These are phyloP conservation scores for Metopia argyrocephala DNA, from an alignment of 2,888 invertebrate genomes.

Conservation along the genomic window DNA sequence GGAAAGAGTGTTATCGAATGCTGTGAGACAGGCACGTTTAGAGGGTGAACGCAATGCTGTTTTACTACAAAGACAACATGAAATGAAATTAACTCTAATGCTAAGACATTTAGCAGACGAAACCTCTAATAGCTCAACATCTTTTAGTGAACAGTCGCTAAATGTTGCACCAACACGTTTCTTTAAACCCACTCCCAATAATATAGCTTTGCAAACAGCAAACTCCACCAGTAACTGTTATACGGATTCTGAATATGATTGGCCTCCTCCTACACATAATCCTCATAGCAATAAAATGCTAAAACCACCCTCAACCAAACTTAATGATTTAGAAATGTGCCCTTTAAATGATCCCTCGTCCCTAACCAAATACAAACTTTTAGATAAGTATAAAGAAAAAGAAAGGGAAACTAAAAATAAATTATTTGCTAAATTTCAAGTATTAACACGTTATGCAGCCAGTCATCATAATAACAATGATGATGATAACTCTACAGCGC, in stretches of 20 bases:
- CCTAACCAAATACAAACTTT: conserved; percentile 73
- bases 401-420: conserved; percentile 79
- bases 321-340: conserved; percentile 73
- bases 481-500: conserved; percentile 53
- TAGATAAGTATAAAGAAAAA: conserved; percentile 78
- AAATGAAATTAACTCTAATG: conserved; percentile 83
- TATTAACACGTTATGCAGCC: conserved; percentile 78
- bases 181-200: conserved; percentile 55
- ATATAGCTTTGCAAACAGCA: conserved; percentile 60
- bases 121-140: conserved; percentile 77
- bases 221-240: conserved; percentile 65
- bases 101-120: conserved; percentile 82
- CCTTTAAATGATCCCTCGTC: conserved; percentile 71
- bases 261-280: conserved; percentile 44
- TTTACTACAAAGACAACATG: conserved; percentile 82
- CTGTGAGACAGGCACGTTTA: conserved; percentile 83
- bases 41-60: conserved; percentile 83
- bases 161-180: conserved; percentile 19
- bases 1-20: conserved; percentile 84
- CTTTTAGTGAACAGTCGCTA: conserved; percentile 69
- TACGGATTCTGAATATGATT: conserved; percentile 74
- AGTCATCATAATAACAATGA: conserved; percentile 66
- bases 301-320: conserved; percentile 66
- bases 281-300: conserved; percentile 65
- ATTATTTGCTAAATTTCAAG: conserved; percentile 80